phyloP scores from a whole-genome alignment of 2,113 vertebrate species.

The Campylomormyrus tamandua region DNA sequence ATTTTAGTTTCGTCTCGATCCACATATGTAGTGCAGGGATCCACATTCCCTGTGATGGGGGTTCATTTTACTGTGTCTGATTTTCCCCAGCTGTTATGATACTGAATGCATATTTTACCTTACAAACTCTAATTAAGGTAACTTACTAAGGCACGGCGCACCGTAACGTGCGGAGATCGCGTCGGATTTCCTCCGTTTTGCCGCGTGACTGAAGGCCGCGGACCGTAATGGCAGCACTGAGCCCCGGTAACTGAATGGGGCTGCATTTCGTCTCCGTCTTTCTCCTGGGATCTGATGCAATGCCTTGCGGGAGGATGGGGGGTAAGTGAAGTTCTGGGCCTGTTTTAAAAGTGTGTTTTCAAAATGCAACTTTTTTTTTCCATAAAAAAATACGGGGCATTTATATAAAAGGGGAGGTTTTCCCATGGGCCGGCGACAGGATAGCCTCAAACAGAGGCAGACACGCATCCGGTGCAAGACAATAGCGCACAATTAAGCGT shows the following conservation, averaged over 20 bases:
- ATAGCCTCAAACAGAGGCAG: constrained; percentile 8
- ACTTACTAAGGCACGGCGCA: neutral
- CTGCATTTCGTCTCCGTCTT: neutral
- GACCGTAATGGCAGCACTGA: neutral
- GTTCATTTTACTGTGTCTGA: neutral
- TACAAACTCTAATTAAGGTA: neutral
- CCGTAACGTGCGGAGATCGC: neutral
- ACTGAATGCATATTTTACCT: neutral
- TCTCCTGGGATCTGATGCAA: neutral
- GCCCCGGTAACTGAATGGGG: neutral
- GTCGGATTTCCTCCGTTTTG: neutral
- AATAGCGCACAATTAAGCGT: constrained; percentile 1
- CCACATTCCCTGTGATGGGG: neutral
- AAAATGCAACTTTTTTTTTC: neutral
- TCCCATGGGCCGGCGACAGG: neutral
- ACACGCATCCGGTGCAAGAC: constrained; percentile 10
- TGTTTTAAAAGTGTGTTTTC: neutral
- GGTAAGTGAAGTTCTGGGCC: neutral
- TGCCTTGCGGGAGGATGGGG: neutral
- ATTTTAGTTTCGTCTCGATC: neutral
- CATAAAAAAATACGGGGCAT: neutral
- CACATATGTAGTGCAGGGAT: neutral
- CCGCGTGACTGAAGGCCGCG: neutral
- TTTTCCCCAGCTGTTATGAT: neutral
- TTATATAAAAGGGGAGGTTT: neutral